Percentiles rank a stretch among this genome's conserved stretches.
phyloP scores from a whole-genome alignment of 2,888 invertebrate genomes.

The Torymus auratus region DNA sequence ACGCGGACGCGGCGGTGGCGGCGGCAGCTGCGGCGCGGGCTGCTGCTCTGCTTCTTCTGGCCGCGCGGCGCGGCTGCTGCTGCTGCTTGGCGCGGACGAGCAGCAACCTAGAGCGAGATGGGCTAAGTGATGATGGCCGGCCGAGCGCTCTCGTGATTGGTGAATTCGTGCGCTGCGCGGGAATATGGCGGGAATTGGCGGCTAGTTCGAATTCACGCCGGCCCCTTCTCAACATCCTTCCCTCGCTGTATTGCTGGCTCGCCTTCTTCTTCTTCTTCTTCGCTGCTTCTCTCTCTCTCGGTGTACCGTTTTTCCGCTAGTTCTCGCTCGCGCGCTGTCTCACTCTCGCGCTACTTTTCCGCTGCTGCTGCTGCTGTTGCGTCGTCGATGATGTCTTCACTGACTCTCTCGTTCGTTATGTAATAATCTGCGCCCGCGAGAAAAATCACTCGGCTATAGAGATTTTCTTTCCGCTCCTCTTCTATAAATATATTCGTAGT shows the following conservation, averaged over 20 bases:
- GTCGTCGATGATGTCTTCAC: too few relatives aligned
- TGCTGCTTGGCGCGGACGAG: constrained; percentile 4
- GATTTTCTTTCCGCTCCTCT: too few relatives aligned
- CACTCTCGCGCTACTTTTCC: background rate
- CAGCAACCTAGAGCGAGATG: too few relatives aligned
- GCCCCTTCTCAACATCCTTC: constrained; percentile 43
- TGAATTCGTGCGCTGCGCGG: constrained; percentile 3
- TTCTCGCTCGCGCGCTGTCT: constrained; percentile 26
- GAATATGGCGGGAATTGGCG: constrained; percentile 41
- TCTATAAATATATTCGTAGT: too few relatives aligned
- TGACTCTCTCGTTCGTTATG: too few relatives aligned
- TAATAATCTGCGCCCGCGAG: background rate
- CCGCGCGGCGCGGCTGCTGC: background rate
- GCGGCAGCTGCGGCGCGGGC: background rate
- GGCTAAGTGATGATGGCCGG: background rate
- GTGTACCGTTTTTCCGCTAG: constrained; percentile 1
- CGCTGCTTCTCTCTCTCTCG: background rate
- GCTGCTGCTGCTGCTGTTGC: too few relatives aligned
- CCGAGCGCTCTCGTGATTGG: background rate
- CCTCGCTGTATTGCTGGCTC: background rate
- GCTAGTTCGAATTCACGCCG: constrained; percentile 34
- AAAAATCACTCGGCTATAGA: too few relatives aligned
- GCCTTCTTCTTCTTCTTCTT: constrained; percentile 6
- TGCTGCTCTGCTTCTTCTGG: background rate
- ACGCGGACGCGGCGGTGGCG: background rate